Evolutionary conservation across 2,113 vertebrate species (phyloP), one percentile per base, ranked within the genome.

Genomic region (Merops nubicus): DNA sequence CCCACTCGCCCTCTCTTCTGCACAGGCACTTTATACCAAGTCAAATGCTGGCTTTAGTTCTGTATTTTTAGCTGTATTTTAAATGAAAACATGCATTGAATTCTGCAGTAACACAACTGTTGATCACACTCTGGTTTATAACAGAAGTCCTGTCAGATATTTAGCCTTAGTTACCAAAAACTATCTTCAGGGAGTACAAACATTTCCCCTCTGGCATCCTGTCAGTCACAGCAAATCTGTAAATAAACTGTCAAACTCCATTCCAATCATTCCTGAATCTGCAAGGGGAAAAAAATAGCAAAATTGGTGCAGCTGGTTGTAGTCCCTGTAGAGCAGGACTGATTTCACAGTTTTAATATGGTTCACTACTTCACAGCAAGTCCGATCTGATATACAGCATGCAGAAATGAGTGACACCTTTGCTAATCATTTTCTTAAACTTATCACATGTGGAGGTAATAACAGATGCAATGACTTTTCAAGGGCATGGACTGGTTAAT

Each of bases 351-450:
- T 86, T 97, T 96, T 97, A 95, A 89, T 93, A 89, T 48, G 95
- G 96, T 97, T 97, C 96, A 92, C 88, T 96, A 95, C 96, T 97
- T 96, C 96, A 93, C 97, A 96, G 94, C 93, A 95, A 97, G 94
- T 96, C 96, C 43, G 3, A 97, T 95, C 95, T 93, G 85, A 96
- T 96, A 89, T 92, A 92, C 57, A 88, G 93, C 91, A 79, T 73
- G 84, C 93, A 89, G 95, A 79, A 94, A 93, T 96, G 96, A 97
- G 82, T 97, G 97, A 93, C 96, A 96, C 92, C 88, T 96, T 96
- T 96, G 95, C 94, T 97, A 97, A 97, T 97, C 96, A 97, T 93
- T 97, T 91, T 79, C 89, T 96, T 96, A 96, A 97, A 97, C 97
- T 97, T 97, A 96, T 89, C 94, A 91, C 94, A 97, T 96, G 94